These are phyloP conservation scores for Didymodactylos carnosus DNA, from an alignment of 2,888 invertebrate species.

Conservation along the genomic window DNA sequence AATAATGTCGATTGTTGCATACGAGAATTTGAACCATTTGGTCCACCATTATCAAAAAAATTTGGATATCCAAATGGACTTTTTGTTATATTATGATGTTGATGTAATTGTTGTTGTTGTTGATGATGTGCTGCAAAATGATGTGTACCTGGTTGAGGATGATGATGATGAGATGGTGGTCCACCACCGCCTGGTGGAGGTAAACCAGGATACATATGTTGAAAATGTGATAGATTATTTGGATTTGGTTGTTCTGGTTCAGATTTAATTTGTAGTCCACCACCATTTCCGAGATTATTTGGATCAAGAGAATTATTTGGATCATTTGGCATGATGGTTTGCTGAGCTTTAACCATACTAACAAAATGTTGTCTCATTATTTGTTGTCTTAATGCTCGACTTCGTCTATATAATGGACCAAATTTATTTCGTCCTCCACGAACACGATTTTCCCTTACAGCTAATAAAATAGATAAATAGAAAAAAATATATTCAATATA, in stretches of 20 bases:
- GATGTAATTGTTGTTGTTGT: not conserved
- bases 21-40: not conserved
- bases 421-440: conserved; percentile 97
- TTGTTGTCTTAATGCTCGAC: conserved; percentile 85
- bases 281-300: not conserved
- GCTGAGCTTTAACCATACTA: not conserved
- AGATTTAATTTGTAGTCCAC: not conserved
- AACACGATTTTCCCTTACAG: conserved; percentile 95
- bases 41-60: not conserved
- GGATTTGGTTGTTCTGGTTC: not conserved
- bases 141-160: conserved; percentile 5
- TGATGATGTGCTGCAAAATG: not conserved
- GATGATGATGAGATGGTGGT: not conserved
- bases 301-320: not conserved
- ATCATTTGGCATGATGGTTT: not conserved
- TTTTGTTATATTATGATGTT: not conserved
- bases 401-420: conserved; percentile 97
- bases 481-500: too few species aligned
- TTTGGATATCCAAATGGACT: not conserved
- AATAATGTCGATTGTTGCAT: not conserved
- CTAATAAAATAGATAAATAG: too few species aligned
- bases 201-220: not conserved
- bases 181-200: not conserved
- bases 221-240: not conserved
- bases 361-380: conserved; percentile 58